Evolutionary conservation across 35 echinoderm and acorn worm species (phyloP), one percentile per base, ranked within the genome.

Genomic region (Ophioderma brevispina): DNA sequence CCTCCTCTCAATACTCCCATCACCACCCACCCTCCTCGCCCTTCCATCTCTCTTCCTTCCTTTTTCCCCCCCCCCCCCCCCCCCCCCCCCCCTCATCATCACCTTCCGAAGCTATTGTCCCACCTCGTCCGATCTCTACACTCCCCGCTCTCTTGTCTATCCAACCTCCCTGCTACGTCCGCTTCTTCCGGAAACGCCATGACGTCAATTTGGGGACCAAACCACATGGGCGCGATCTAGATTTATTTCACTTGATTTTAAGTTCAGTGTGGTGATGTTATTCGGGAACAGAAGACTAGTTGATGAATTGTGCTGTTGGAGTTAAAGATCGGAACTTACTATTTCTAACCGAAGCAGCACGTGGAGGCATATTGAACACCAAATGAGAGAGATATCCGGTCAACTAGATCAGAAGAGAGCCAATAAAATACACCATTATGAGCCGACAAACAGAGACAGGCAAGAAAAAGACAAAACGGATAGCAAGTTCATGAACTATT

Each of bases 231-330:
- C n/a, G 91, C 76, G 88, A 88, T 18, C 55, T 93, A 19, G 91
- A 93, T 75, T n/a, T n/a, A n/a, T n/a, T n/a, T n/a, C 85, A 88
- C 33, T 15, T 93, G 1, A 88, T 93, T 28, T 85, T 88, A 64
- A 93, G 86, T 2, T 82, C 89, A 82, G 32, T n/a, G n/a, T n/a
- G n/a, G n/a, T n/a, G n/a, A n/a, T n/a, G n/a, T n/a, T n/a, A n/a
- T n/a, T n/a, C 91, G 0, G 80, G 88, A 1, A 43, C 33, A 34
- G 28, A 30, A n/a, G n/a, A n/a, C 37, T 87, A 17, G 82, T 87
- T 15, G 37, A 87, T 1, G 81, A 88, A 88, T n/a, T n/a, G n/a
- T n/a, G 85, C 91, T 33, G 88, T 93, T 35, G 40, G 70, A n/a
- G n/a, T n/a, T 1, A 93, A 88, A 31, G 32, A 50, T 21, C 82